Evolutionary conservation across 2,113 vertebrate genomes (phyloP), one percentile per base, ranked within the genome.

Genomic region (Mesocricetus auratus): DNA sequence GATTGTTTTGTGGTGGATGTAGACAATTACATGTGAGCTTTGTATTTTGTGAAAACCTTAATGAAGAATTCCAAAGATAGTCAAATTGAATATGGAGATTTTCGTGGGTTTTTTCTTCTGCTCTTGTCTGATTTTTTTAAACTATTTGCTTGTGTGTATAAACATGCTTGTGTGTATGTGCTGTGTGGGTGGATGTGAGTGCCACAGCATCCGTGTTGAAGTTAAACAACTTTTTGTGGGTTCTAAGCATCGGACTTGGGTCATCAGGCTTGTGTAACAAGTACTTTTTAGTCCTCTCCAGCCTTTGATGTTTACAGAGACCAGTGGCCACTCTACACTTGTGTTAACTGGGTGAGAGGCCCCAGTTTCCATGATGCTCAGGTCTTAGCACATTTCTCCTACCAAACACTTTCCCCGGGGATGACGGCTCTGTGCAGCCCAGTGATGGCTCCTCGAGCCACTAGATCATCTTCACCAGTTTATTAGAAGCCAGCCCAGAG

Each of bases 51-150:
- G 97, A 97, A 97, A 97, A 98, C 89, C 85, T 98, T 98, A 98
- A 98, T 98, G 98, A 98, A 97, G 97, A 97, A 97, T 96, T 97
- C 98, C 98, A 98, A 98, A 98, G 98, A 98, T 90, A 98, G 97
- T 95, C 42, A n/a, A 33, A 62, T 73, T 83, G 96, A 97, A 97
- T 53, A 85, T 98, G 98, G 85, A 98, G 87, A 87, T 47, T 78
- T 69, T 13, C 68, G 47, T 42, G 85, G 24, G n/a, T 12, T 42
- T 60, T 47, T 89, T 95, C 79, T 90, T 26, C 60, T 86, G 19
- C 42, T 33, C 26, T 47, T 64, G 60, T 36, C 62, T 81, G 31
- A 21, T 47, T 88, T 87, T 56, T 56, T 62, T 4, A 10, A 29
- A 39, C 26, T 16, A 42, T 85, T 45, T 39, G 22, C 60, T n/a